Conservation (phyloP, 2,888 invertebrate genomes). For the Trichopria drosophilae region DNA sequence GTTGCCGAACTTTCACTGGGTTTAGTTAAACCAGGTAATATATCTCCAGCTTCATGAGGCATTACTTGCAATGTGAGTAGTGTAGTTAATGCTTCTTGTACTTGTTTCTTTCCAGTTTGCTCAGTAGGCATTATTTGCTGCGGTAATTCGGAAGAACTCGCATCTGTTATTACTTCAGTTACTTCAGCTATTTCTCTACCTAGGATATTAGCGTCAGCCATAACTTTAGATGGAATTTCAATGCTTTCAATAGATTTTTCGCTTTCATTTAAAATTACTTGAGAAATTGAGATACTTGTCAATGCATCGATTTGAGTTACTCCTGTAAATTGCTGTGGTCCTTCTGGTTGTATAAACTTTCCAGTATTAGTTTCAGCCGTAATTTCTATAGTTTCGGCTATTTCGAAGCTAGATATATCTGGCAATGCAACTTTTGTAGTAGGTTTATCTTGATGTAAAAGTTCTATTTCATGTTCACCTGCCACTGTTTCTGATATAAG, state of each 20-base stretch:
- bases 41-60: slow-evolving; percentile 38
- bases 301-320: slow-evolving; percentile 37
- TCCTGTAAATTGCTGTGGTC: slow-evolving; percentile 43
- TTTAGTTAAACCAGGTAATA: slow-evolving; percentile 24
- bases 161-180: slow-evolving; percentile 41
- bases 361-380: slow-evolving; percentile 38
- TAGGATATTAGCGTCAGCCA: slow-evolving; percentile 48
- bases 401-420: slow-evolving; percentile 50
- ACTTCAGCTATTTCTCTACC: slow-evolving; percentile 50
- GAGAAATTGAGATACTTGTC: slow-evolving; percentile 35
- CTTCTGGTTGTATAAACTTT: slow-evolving; percentile 41
- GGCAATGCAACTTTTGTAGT: slow-evolving; percentile 51
- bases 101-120: slow-evolving; percentile 35
- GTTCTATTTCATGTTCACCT: slow-evolving; percentile 40
- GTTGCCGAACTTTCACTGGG: slow-evolving; percentile 41
- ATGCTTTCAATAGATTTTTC: slow-evolving; percentile 31
- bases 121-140: too few species aligned
- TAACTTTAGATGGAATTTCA: slow-evolving; percentile 48
- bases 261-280: slow-evolving; percentile 43
- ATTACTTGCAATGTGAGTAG: slow-evolving; percentile 37
- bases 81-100: slow-evolving; percentile 38
- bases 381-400: slow-evolving; percentile 46
- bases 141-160: too few species aligned
- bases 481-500: slow-evolving; percentile 42
- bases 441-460: slow-evolving; percentile 35